phyloP scores from a whole-genome alignment of 2,888 invertebrate species.

The Chaitophorus viminalis region DNA sequence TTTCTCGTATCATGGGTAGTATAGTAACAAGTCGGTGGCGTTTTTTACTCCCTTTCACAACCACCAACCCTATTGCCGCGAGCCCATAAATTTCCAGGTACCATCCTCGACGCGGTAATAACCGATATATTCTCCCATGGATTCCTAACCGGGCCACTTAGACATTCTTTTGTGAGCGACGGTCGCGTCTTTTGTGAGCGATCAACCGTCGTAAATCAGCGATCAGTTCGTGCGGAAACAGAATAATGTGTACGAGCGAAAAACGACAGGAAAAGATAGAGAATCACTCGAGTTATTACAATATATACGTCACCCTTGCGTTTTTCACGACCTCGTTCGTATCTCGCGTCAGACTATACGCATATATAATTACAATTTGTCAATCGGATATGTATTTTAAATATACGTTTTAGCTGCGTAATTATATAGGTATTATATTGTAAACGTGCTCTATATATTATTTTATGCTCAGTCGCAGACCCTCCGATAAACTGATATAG shows the following conservation, averaged over 20 bases:
- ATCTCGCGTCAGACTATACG: background rate
- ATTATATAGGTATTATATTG: background rate
- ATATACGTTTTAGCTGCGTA: background rate
- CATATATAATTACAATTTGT: background rate
- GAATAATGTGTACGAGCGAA: background rate
- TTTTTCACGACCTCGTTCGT: conserved; percentile 5
- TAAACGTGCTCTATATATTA: background rate
- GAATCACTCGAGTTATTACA: too few relatives aligned
- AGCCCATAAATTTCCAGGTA: conserved; percentile 51
- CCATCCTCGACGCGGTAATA: conserved; percentile 35
- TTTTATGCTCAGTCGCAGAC: background rate
- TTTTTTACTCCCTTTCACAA: conserved; percentile 29
- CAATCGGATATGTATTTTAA: background rate
- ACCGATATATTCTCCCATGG: conserved; percentile 52
- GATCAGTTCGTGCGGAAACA: conserved; percentile 57
- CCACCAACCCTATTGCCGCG: conserved; percentile 43
- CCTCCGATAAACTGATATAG: background rate
- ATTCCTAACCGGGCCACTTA: conserved; percentile 59
- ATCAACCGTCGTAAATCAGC: conserved; percentile 57
- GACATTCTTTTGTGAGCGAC: conserved; percentile 40
- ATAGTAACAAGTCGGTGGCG: conserved; percentile 30
- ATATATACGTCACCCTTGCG: too few relatives aligned
- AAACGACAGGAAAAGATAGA: background rate
- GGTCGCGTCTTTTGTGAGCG: conserved; percentile 39
- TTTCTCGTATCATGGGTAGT: conserved; percentile 19